Evolutionary conservation across 1,140 invertebrate species (phyloP), one percentile per base, ranked within the genome.

Genomic region (Drosophila punjabiensis): DNA sequence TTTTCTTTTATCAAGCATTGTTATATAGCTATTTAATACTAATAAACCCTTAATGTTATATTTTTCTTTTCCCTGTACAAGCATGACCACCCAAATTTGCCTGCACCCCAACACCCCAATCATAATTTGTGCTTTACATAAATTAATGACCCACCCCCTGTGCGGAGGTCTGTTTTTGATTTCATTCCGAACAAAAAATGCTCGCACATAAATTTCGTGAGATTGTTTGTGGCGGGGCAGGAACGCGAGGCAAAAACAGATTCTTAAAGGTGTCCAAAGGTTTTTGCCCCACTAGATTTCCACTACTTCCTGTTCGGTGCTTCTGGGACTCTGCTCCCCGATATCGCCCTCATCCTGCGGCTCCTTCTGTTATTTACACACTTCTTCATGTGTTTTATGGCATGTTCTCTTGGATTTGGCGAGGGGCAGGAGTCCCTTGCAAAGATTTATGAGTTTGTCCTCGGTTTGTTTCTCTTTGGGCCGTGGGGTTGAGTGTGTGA

Each of bases 121-220:
- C 89, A 92, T 92, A 92, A 92, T 92, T 92, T 92, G 82, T 89
- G 90, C 82, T 90, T 92, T 92, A 90, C 89, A 92, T 92, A 92
- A 92, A 92, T 92, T 90, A 92, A 92, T 92, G 89, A 79, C 82
- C 77, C 68, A 74, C 55, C 85, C 80, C 67, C 64, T 70, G 48
- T 43, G 67, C 28, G 58, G 68, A 70, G 56, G 59, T 73, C 77
- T 80, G 77, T 80, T 80, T 74, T 80, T 77, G 81, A 89, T 89
- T 86, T 87, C 69, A 79, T 86, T 81, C 64, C 79, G 65, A 62
- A 69, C 61, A 67, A 64, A 63, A 70, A 59, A 82, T 78, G 62
- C 78, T 84, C 66, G 78, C 75, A 58, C 68, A 80, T 81, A 82
- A 70, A 79, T 76, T 81, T 71, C 53, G 50, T 43, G 50, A 71